Percentiles rank a stretch among this genome's conserved stretches.
These are phyloP conservation scores for Acanthosepion lycidas DNA, from an alignment of 2,888 invertebrate species.

Conservation along the genomic window DNA sequence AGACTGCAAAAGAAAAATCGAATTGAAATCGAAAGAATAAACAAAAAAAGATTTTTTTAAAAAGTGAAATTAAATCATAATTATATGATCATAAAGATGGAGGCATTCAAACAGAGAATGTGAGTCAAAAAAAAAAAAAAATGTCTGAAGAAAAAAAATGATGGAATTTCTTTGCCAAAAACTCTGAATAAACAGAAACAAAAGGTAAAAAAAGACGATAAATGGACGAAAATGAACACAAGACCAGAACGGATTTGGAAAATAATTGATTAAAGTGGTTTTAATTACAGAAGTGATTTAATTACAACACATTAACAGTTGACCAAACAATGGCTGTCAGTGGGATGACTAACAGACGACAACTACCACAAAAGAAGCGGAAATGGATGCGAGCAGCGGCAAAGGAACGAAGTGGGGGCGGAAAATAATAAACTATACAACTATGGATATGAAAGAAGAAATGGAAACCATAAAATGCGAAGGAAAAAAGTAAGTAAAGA, in stretches of 20 bases:
- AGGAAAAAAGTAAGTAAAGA: too few relatives aligned
- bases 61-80: not conserved
- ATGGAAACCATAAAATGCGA: not conserved
- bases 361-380: not conserved
- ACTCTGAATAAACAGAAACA: not conserved
- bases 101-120: not conserved
- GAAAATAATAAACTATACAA: not conserved
- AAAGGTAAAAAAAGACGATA: not conserved
- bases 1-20: not conserved
- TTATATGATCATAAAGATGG: not conserved
- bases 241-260: not conserved
- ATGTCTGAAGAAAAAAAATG: not conserved
- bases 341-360: too few relatives aligned
- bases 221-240: not conserved
- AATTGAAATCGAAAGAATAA: not conserved
- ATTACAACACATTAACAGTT: not conserved
- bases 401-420: not conserved
- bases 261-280: constrained; percentile 10
- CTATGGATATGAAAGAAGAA: not conserved
- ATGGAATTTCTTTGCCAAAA: not conserved
- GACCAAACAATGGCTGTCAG: not conserved
- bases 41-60: too few relatives aligned
- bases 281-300: constrained; percentile 33
- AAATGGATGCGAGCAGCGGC: not conserved
- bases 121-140: not conserved